Percentiles rank a stretch among this genome's conserved stretches.
Conservation (phyloP, 1,140 invertebrate genomes). For the Trachymyrmex cornetzi region DNA sequence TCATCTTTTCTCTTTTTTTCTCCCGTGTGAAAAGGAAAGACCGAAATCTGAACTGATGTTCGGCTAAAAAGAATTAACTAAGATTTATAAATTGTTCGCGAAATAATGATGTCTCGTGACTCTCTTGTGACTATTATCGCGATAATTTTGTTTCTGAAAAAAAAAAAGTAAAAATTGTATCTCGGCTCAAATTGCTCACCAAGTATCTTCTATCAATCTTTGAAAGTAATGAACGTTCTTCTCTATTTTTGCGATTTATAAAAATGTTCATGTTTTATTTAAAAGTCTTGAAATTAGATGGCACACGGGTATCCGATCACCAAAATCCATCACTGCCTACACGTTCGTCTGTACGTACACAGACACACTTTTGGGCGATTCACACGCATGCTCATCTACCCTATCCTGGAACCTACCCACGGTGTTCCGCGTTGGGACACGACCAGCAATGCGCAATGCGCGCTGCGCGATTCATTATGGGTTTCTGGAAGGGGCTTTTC, state of each 20-base stretch:
- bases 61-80: too few species aligned
- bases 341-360: neutral
- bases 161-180: neutral
- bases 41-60: too few species aligned
- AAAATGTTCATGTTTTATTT: neutral
- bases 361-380: slow-evolving; percentile 41
- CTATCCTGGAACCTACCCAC: slow-evolving; percentile 32
- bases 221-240: neutral
- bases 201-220: neutral
- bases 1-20: too few species aligned
- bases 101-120: neutral
- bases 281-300: neutral
- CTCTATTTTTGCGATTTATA: neutral
- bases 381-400: slow-evolving; percentile 68
- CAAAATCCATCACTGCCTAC: slow-evolving; percentile 17
- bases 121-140: neutral
- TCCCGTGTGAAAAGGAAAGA: too few species aligned
- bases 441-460: slow-evolving; percentile 68
- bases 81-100: neutral
- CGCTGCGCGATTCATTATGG: slow-evolving; percentile 65
- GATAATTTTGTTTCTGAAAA: neutral
- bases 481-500: slow-evolving; percentile 41
- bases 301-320: neutral
- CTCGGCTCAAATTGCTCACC: neutral
- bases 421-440: slow-evolving; percentile 55